A percentile compares a stretch with the other conserved stretches of the same genome.
Conservation (phyloP, 1,140 invertebrate genomes). For the Melipona quadrifasciata region DNA sequence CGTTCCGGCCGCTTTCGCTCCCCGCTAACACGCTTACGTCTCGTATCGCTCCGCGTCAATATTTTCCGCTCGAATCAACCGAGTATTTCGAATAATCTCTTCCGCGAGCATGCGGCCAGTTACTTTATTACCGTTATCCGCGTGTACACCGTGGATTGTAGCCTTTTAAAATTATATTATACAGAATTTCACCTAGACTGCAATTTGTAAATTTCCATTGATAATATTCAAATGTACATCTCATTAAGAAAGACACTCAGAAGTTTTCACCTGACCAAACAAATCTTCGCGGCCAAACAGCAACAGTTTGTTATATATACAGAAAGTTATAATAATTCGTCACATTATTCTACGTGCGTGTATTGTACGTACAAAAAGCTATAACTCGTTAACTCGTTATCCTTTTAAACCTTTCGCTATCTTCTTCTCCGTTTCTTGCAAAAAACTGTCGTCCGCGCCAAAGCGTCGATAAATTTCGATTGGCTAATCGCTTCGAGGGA, state of each 20-base stretch:
- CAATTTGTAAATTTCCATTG: not conserved
- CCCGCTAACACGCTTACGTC: constrained; percentile 1
- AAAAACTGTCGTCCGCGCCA: too few species aligned
- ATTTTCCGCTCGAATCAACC: not conserved
- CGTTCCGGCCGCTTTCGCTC: not conserved
- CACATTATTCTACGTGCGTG: too few species aligned
- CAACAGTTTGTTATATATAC: too few species aligned
- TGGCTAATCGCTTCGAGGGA: not conserved
- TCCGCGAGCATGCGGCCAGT: not conserved
- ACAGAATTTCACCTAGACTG: not conserved
- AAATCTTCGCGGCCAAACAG: too few species aligned
- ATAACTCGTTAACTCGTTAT: too few species aligned
- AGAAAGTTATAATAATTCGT: too few species aligned
- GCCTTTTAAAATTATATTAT: not conserved
- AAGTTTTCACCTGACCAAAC: too few species aligned
- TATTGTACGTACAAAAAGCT: too few species aligned
- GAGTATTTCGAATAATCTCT: not conserved
- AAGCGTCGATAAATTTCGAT: not conserved
- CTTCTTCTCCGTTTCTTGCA: not conserved
- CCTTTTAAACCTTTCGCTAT: not conserved
- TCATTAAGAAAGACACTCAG: too few species aligned
- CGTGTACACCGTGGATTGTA: not conserved
- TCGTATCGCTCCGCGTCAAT: not conserved
- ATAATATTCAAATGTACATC: not conserved
- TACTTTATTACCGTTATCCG: not conserved